Conservation (phyloP, 1,140 invertebrate genomes). For the Ganaspis sp. region DNA sequence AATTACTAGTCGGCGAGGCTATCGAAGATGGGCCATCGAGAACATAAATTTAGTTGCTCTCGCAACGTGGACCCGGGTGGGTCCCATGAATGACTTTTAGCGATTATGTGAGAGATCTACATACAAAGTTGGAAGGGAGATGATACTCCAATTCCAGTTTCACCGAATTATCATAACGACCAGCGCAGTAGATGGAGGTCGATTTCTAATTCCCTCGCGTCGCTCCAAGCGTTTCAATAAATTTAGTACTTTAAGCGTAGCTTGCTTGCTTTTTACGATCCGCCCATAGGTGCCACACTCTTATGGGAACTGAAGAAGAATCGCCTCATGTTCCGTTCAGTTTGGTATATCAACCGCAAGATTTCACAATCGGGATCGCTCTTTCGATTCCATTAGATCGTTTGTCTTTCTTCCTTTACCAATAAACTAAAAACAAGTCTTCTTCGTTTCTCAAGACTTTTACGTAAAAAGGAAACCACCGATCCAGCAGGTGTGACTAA, state of each 20-base stretch:
- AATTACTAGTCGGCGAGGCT: slow-evolving; percentile 22
- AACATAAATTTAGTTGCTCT: slow-evolving; percentile 22
- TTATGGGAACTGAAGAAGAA: slow-evolving; percentile 19
- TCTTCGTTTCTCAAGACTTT: not conserved
- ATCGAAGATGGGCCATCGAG: slow-evolving; percentile 24
- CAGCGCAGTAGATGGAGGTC: slow-evolving; percentile 61
- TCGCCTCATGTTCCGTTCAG: slow-evolving; percentile 1
- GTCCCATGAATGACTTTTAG: slow-evolving; percentile 22
- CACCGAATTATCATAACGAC: slow-evolving; percentile 66
- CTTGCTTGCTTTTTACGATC: slow-evolving; percentile 65
- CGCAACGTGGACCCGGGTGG: slow-evolving; percentile 10
- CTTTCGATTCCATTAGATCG: slow-evolving; percentile 22
- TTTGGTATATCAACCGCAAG: slow-evolving; percentile 7
- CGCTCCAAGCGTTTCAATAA: slow-evolving; percentile 58
- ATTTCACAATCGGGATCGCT: slow-evolving; percentile 29
- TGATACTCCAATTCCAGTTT: slow-evolving; percentile 67
- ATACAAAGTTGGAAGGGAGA: slow-evolving; percentile 7
- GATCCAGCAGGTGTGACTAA: slow-evolving; percentile 16
- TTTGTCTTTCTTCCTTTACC: slow-evolving; percentile 2
- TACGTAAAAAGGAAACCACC: not conserved
- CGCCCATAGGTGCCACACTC: slow-evolving; percentile 42
- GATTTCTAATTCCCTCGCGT: slow-evolving; percentile 65
- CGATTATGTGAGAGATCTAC: slow-evolving; percentile 20
- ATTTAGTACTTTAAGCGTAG: slow-evolving; percentile 61
- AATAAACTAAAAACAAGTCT: not conserved